Conservation (phyloP, 2,113 vertebrate genomes). For the Eira barbara region DNA sequence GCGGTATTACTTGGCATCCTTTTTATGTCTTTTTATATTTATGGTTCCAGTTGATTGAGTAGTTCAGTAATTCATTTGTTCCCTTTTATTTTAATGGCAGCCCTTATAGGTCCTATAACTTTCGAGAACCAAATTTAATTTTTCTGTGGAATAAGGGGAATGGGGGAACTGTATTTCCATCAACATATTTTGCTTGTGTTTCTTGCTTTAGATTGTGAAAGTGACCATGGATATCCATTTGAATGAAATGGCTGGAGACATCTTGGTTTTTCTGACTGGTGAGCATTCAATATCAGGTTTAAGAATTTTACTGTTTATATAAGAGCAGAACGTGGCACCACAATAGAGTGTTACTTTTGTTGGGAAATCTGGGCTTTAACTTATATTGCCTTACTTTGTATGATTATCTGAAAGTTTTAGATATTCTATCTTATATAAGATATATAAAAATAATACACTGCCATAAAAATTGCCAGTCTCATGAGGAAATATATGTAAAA, state of each 20-base stretch:
- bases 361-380: not conserved
- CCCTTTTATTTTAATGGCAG: not conserved
- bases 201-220: slow-evolving; percentile 90
- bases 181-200: slow-evolving; percentile 11
- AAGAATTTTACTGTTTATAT: not conserved
- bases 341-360: not conserved
- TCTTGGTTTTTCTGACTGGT: slow-evolving; percentile 98
- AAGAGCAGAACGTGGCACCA: no score
- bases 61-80: slow-evolving; percentile 30
- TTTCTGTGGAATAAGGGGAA: not conserved
- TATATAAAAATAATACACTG: not conserved
- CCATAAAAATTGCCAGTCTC: not conserved
- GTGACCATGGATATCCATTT: slow-evolving; percentile 92
- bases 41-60: slow-evolving; percentile 17
- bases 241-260: slow-evolving; percentile 92
- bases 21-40: slow-evolving; percentile 30
- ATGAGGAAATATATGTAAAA: slow-evolving; percentile 18
- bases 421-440: not conserved
- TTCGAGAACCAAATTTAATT: slow-evolving; percentile 20
- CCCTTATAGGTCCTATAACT: not conserved
- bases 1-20: slow-evolving; percentile 84
- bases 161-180: not conserved
- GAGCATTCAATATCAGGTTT: slow-evolving; percentile 45
- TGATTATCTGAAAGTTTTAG: slow-evolving; percentile 10
- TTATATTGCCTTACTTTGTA: not conserved